Evolutionary conservation across 2,888 invertebrate species (phyloP), one percentile per base, ranked within the genome.

Genomic region (Tipula vernalis): DNA sequence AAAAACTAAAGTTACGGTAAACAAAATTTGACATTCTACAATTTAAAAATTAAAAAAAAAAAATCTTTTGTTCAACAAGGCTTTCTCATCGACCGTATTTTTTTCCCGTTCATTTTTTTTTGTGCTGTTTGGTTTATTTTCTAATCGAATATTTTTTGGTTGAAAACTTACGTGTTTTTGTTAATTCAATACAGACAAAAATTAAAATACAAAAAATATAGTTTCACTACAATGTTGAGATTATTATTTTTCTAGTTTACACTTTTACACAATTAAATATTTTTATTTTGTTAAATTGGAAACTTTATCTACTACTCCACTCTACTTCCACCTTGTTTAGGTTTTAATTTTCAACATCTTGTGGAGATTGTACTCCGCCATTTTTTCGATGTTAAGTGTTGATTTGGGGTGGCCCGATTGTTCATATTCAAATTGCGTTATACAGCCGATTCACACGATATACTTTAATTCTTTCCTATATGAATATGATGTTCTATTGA

Each of bases 61-160:
- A 71, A 71, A 71, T 71, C 71, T 71, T 71, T 71, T 71, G 71
- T 71, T 71, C 71, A 71, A 71, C 71, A 71, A 71, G 71, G 71
- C 71, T 71, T 71, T 71, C 71, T 71, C 51, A 51, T 51, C 71
- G 71, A 71, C 71, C 71, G 71, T 71, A 71, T 28, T 71, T 71
- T 51, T 71, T 71, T 71, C 71, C 71, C 71, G 71, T 71, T 71
- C 71, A 71, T 71, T 71, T 71, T 71, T 71, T 71, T 71, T 28
- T 71, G 51, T 51, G 51, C 51, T 15, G 39, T 39, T 39, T 39
- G 3, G 39, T 39, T 39, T 39, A 39, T 39, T 51, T 51, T 51
- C 15, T 15, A 5, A 28, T 71, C 71, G 28, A 28, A 71, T 18
- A 28, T 71, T 71, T 28, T 71, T 51, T 71, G 28, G 12, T 18